phyloP scores from a whole-genome alignment of 2,797 vertebrate genomes.

The Falco biarmicus region DNA sequence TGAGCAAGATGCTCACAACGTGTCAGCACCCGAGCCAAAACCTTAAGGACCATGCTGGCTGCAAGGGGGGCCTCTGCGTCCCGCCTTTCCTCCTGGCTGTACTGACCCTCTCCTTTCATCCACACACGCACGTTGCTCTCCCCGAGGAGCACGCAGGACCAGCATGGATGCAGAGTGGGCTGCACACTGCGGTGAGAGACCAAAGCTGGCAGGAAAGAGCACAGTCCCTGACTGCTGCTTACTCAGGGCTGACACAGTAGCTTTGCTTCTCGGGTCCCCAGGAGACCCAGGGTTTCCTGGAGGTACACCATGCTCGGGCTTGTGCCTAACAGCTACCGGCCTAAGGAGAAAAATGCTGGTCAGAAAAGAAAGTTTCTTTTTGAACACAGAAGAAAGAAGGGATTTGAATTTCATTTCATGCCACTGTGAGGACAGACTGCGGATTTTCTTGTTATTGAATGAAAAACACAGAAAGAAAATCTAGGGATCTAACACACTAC shows the following conservation, averaged over 20 bases:
- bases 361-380: background rate
- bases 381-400: background rate
- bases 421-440: background rate
- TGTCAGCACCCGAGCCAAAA: background rate
- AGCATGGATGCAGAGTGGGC: background rate
- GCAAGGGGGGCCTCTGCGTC: background rate
- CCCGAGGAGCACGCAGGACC: rapidly evolving
- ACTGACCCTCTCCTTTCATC: background rate
- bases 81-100: background rate
- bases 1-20: background rate
- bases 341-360: background rate
- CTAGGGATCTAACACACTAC: background rate
- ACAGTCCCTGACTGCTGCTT: background rate
- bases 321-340: background rate
- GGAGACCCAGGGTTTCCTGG: background rate
- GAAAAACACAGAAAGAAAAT: background rate
- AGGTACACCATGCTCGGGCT: background rate
- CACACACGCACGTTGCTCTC: rapidly evolving
- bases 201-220: background rate
- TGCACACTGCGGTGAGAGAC: rapidly evolving
- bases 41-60: background rate
- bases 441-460: background rate
- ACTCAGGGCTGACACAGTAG: background rate
- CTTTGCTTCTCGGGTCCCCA: background rate
- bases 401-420: background rate